phyloP scores from a whole-genome alignment of 2,888 invertebrate species.

The Cerastoderma edule region DNA sequence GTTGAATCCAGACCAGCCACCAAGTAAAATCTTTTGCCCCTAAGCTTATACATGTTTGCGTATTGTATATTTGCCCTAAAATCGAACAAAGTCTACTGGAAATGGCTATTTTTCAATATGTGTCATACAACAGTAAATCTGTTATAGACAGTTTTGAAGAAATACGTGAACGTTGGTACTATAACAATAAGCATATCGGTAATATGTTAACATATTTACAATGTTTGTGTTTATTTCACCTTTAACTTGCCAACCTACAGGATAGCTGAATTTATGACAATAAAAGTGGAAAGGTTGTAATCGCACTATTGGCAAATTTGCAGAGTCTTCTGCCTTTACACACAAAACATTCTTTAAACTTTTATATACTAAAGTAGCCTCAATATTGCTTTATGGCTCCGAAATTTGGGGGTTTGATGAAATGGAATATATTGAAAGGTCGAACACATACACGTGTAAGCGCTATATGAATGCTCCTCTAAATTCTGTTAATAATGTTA shows the following conservation, averaged over 20 bases:
- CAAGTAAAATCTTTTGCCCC: too few species aligned
- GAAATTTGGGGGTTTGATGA: constrained; percentile 42
- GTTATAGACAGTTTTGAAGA: too few species aligned
- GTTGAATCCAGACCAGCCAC: too few species aligned
- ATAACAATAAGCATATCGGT: too few species aligned
- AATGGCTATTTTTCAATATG: too few species aligned
- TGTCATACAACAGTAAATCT: too few species aligned
- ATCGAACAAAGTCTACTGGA: too few species aligned
- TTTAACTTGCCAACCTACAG: not conserved
- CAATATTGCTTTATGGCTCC: constrained; percentile 34
- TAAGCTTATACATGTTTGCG: too few species aligned
- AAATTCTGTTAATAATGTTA: constrained; percentile 13
- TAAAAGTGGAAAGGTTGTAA: not conserved
- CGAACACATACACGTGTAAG: constrained; percentile 27
- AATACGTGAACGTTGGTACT: too few species aligned
- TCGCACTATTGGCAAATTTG: not conserved
- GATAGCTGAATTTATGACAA: not conserved
- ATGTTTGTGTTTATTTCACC: too few species aligned
- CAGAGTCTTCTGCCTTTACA: not conserved
- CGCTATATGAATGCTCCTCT: not conserved
- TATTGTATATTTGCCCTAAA: too few species aligned
- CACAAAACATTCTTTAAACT: constrained; percentile 25
- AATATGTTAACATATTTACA: too few species aligned
- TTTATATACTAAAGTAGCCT: constrained; percentile 32
- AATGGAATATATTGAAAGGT: constrained; percentile 21